Evolutionary conservation across 1,140 invertebrate genomes (phyloP).

Genomic region (Drosophila nikananu): DNA sequence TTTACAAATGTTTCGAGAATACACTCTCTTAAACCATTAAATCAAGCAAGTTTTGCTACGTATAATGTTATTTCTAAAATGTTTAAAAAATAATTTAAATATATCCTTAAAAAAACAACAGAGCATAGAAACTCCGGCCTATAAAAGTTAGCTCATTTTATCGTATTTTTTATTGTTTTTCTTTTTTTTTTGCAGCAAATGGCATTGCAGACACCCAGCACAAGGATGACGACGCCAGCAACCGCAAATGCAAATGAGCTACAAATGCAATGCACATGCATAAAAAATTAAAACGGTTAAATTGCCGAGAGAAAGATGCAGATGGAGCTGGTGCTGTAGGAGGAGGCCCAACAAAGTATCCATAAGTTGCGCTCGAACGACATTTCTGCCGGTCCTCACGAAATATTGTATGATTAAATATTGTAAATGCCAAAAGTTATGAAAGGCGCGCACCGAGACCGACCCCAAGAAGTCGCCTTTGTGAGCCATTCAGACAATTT

Average conservation of each 20-base stretch:
- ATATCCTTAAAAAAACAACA: not conserved
- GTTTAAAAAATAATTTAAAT: not conserved
- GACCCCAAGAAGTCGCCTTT: conserved; percentile 20
- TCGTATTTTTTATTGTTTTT: conserved; percentile 5
- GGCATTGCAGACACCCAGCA: conserved; percentile 66
- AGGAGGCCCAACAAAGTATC: conserved; percentile 42
- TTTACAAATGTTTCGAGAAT: too few relatives aligned
- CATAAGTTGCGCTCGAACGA: conserved; percentile 59
- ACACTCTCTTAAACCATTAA: too few relatives aligned
- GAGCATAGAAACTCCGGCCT: conserved; percentile 1
- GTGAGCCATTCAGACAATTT: conserved; percentile 17
- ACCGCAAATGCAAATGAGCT: conserved; percentile 80
- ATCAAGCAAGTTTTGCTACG: too few relatives aligned
- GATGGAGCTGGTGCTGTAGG: conserved; percentile 22
- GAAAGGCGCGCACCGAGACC: conserved; percentile 29
- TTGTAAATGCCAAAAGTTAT: conserved; percentile 78
- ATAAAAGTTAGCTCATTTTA: not conserved
- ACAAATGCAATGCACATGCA: conserved; percentile 81
- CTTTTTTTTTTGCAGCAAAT: conserved; percentile 59
- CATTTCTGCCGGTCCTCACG: conserved; percentile 55
- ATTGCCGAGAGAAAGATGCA: conserved; percentile 44
- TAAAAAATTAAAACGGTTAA: conserved; percentile 79
- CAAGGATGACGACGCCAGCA: conserved; percentile 47
- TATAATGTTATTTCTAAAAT: not conserved
- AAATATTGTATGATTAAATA: conserved; percentile 77